Evolutionary conservation across 2,113 vertebrate genomes (phyloP), one percentile per base, ranked within the genome.

Genomic region (Rhadina sibilatrix): DNA sequence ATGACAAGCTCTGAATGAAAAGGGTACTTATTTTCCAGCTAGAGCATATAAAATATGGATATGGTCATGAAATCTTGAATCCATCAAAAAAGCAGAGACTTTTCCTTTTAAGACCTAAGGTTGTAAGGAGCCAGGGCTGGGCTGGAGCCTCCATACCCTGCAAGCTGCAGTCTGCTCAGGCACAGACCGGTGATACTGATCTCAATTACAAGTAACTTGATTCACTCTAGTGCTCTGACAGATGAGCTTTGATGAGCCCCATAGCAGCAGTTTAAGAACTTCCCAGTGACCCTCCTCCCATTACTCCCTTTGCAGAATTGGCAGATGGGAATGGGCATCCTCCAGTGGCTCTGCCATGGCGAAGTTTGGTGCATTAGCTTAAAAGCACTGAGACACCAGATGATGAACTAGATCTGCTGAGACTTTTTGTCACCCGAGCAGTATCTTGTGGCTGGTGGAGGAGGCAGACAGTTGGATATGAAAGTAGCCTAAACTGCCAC

Each of bases 1-100:
- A 87, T 93, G 92, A 97, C 87, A 97, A 96, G 53, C 83, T 93
- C 87, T 30, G 37, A 97, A 95, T 93, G 83, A 96, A 97, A 84
- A 97, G 83, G 30, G 0, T 79, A 74, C 47, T 96, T 25, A 11
- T 95, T 94, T 94, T 96, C 83, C 68, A 83, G 53, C 92, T 85
- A 61, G 35, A 93, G 89, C 19, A 23, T 81, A 94, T 94, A 87
- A 97, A 96, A 96, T 96, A 95, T 30, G 37, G 93, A 92, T 77
- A 81, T 59, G 57, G 54, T 31, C 37, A 75, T 91, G 81, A 91
- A 94, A 96, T 92, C 59, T 80, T 76, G 90, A 96, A 79, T 60
- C 65, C 47, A 91, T 97, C 78, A 75, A 81, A 83, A 94, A 91
- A 94, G 25, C 16, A 61, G 78, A 95, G 74, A 77, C 63, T 94